Base-by-base conservation (phyloP, 2,113 vertebrate species). In the Semnornis frantzii region DNA sequence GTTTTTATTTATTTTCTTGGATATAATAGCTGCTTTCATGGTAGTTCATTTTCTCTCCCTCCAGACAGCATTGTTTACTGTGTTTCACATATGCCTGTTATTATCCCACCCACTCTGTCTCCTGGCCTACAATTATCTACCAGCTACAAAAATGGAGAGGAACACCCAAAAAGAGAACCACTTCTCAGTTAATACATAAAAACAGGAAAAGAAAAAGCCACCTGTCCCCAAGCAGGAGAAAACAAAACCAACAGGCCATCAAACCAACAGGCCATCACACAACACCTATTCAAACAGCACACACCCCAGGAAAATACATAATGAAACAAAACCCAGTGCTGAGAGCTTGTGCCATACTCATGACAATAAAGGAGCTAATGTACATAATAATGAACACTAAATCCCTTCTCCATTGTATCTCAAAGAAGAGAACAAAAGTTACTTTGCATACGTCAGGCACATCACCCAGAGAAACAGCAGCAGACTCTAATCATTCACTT, bases 81-180 rank as follows among this genome's bases (percentile, higher is more conserved):
- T 82, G 76, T 93, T 96, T 88, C 79, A 50, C 87, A 79, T 74
- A 77, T 94, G 85, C 87, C 96, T 92, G 73, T 96, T 97, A 96
- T 96, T 96, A 97, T 92, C 58, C 77, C 89, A 50, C 68, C 83
- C 54, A 69, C 80, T 88, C 82, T 82, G 85, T 95, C 77, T 87
- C 30, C 83, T 46, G 71, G 78, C 42, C 78, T 93, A 48, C 39
- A 96, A 96, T 97, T 97, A 97, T 97, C 96, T 96, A 77, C 75
- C 80, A 94, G 95, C 72, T 91, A 91, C 95, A 97, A 83, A 58
- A 87, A 85, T 60, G 83, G 72, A 92, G 80, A 83, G 76, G 31
- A 97, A 90, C 85, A 92, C 71, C 76, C 78, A 87, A 84, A 92
- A 95, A 63, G 82, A 90, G 73, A 94, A 72, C 87, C 78, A 28